Evolutionary conservation across 2,888 invertebrate species (phyloP).

Genomic region (Dusona sp.): DNA sequence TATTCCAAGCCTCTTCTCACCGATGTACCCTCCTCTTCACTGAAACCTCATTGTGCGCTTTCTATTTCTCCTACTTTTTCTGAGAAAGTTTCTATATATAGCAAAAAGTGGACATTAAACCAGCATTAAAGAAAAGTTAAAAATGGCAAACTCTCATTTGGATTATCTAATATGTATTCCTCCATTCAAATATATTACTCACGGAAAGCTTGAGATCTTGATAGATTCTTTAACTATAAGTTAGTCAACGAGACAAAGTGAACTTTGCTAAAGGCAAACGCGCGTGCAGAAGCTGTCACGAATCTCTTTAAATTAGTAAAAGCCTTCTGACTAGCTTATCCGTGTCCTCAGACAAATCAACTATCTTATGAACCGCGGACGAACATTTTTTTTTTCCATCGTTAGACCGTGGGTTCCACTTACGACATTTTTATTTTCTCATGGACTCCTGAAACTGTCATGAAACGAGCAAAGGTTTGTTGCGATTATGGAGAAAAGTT

Average conservation of each 20-base stretch:
- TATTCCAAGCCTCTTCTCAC: constrained; percentile 50
- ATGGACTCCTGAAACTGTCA: neutral
- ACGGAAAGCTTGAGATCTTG: too few relatives aligned
- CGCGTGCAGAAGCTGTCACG: too few relatives aligned
- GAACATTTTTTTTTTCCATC: neutral
- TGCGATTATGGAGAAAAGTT: constrained; percentile 31
- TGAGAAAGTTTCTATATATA: neutral
- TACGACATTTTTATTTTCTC: constrained; percentile 1
- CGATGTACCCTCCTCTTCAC: neutral
- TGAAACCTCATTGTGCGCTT: constrained; percentile 20
- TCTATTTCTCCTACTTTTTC: neutral
- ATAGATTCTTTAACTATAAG: too few relatives aligned
- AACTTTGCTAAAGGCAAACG: neutral
- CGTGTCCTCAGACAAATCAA: neutral
- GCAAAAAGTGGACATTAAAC: neutral
- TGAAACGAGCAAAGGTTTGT: constrained; percentile 13
- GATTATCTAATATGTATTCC: neutral
- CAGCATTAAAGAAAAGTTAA: too few relatives aligned
- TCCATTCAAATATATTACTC: neutral
- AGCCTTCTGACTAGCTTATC: neutral
- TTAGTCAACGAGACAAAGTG: neutral
- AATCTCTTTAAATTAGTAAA: neutral
- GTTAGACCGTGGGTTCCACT: neutral
- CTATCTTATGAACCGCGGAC: neutral
- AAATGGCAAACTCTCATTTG: neutral